Base-by-base conservation (phyloP, 2,113 vertebrate genomes). In the Chascanopsetta lugubris region DNA sequence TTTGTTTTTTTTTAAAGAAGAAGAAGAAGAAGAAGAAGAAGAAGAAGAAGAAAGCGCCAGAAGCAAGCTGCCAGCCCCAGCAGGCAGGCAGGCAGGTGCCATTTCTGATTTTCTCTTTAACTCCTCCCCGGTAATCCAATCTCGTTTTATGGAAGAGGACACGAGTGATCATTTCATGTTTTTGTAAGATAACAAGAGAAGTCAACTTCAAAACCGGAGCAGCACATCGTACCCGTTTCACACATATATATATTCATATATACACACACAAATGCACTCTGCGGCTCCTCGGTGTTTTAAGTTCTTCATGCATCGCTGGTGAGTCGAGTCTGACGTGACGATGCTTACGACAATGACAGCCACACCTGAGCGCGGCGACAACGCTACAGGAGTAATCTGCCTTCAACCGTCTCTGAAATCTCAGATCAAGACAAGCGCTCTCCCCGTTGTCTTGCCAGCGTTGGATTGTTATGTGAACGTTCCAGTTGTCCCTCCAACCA, bases 121-220 rank as follows among this genome's bases (percentile, higher is more conserved):
- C 64, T 61, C 67, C 24, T 40, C 47, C 29, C 47, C 56, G 26
- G 42, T 75, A 59, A 80, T 69, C 68, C 42, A 69, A 62, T 73
- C 15, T 55, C 46, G 18, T 43, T 8, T 46, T 54, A 46, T 32
- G 21, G 49, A 61, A 65, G 9, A 46, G 54, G 5, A 58, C 38
- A 2, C 1, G 62, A 64, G 50, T 59, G 59, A 77, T 71, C 8
- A 26, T 32, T 66, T 69, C 18, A 53, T 17, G 20, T 42, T 75
- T 72, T 34, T 3, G 32, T 59, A 17, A 54, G 63, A 68, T 40
- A 54, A 73, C 26, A 72, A 34, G 42, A 32, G 51, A 61, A 40
- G 29, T 22, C 18, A 2, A 12, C 53, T 70, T 61, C 38, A 56
- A 69, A 66, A 54, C 1, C 21, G 30, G 13, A 57, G 12, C 24